These are phyloP conservation scores for Nasonovia ribisnigri DNA, from an alignment of 2,888 invertebrate genomes.

Conservation along the genomic window DNA sequence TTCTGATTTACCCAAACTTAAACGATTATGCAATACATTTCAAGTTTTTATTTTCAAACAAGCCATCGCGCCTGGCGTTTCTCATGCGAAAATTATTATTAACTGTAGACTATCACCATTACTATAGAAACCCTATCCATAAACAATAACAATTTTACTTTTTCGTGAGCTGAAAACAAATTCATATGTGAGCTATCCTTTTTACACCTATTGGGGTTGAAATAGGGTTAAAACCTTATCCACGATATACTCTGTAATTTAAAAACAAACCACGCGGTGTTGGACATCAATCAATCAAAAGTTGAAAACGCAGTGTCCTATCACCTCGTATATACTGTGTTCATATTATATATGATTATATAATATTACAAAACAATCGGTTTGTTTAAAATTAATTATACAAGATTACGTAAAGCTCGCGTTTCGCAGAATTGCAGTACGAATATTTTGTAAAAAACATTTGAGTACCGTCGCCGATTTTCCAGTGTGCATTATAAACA, in stretches of 20 bases:
- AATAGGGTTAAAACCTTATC: too few relatives aligned
- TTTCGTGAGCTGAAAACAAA: too few relatives aligned
- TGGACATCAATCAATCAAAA: too few relatives aligned
- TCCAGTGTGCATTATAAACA: neutral
- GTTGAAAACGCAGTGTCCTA: neutral
- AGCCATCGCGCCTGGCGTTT: too few relatives aligned
- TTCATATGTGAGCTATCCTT: neutral
- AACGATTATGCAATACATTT: neutral
- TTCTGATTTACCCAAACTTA: neutral
- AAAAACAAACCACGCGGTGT: too few relatives aligned
- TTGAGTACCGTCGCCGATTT: neutral
- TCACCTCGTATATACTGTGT: neutral
- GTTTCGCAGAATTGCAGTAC: neutral
- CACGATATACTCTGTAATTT: too few relatives aligned
- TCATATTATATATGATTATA: neutral
- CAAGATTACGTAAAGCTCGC: neutral
- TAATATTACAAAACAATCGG: neutral
- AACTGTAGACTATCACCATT: too few relatives aligned
- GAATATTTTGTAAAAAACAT: neutral
- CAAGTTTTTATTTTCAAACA: neutral
- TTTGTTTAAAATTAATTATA: neutral
- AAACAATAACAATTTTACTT: too few relatives aligned
- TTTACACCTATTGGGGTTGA: too few relatives aligned
- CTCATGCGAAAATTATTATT: too few relatives aligned
- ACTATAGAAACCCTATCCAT: too few relatives aligned